Base-by-base conservation (phyloP, 1,140 invertebrate species). In the Tachypleus tridentatus region DNA sequence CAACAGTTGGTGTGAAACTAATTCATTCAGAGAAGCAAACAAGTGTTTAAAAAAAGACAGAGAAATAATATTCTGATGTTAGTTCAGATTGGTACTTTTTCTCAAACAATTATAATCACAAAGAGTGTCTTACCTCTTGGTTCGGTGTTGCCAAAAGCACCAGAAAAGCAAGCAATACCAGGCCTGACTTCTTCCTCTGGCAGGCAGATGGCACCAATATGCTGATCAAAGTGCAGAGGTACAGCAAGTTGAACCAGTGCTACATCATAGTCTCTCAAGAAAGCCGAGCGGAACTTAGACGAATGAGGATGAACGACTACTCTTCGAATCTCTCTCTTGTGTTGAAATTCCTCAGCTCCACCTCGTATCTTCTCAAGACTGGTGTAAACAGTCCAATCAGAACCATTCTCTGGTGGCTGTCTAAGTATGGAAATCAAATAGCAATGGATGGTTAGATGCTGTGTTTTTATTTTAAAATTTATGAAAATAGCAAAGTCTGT, bases 201-300 rank as follows among this genome's bases (percentile, higher is more conserved):
- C 49, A 85, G 71, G 71, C 84, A 85, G 68, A 83, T 77, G 4
- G 83, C 80, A 61, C 78, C 81, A 47, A 84, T 76, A 70, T 81
- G 80, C 60, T 76, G 73, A 9, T 77, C 59, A 58, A 85, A 79
- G 4, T 72, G 71, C 48, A 85, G 70, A 51, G 83, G 82, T 60
- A 79, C 73, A 11, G 68, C 72, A 3, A 85, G 72, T 70, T 82
- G 76, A 49, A 85, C 73, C 47, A 85, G 73, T 7, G 79, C 82
- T 8, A 83, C 77, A 64, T 85, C 82, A 65, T 84, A 70, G 58
- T 70, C 67, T 53, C 67, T 52, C 7, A 70, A n/a, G n/a, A 63
- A 58, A n/a, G 65, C 60, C 9, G 66, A 70, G 7, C 69, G 47
- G 51, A 64, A 68, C 49, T 66, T 68, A 3, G 69, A 70, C 3